Evolutionary conservation across 2,888 invertebrate species (phyloP), one percentile per base, ranked within the genome.

Genomic region (Apodemia mormo): DNA sequence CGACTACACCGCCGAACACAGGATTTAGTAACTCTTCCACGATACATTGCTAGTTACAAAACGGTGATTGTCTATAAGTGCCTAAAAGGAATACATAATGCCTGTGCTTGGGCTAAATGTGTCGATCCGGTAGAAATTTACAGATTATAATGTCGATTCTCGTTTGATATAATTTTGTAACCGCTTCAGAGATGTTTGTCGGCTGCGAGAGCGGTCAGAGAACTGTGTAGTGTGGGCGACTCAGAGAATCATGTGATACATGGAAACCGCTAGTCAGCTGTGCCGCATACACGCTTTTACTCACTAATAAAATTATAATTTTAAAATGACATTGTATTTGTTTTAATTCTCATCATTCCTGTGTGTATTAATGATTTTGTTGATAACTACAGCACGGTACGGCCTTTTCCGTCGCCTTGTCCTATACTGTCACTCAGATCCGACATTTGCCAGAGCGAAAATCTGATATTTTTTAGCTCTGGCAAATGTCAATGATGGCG

Each of bases 241-340:
- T 33, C 33, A 81, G 74, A 77, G 78, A 85, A 89, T 87, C 86
- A 87, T 89, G 92, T 92, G 90, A 92, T 90, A 90, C 85, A 86
- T 84, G 86, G 85, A 87, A 85, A 85, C 84, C 85, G 91, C 92
- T 92, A 92, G 92, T 92, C 92, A 92, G 89, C 88, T 84, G 91
- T 88, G 92, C 91, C 90, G 92, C 91, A 81, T 85, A 87, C 92
- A 90, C 91, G 92, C 92, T 92, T 92, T 87, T 89, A 92, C 90
- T 92, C 92, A 91, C 88, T 86, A 91, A 89, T 90, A 85, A 92
- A 84, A 81, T 84, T 85, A 82, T 83, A 84, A 87, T 85, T 84
- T 85, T 77, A 72, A 71, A 66, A 67, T 61, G 70, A 75, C 72
- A 79, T 82, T 80, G 78, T 77, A 76, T 79, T 81, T 71, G 49